Conservation (phyloP, 1,140 invertebrate species). For the Hypothenemus hampei region DNA sequence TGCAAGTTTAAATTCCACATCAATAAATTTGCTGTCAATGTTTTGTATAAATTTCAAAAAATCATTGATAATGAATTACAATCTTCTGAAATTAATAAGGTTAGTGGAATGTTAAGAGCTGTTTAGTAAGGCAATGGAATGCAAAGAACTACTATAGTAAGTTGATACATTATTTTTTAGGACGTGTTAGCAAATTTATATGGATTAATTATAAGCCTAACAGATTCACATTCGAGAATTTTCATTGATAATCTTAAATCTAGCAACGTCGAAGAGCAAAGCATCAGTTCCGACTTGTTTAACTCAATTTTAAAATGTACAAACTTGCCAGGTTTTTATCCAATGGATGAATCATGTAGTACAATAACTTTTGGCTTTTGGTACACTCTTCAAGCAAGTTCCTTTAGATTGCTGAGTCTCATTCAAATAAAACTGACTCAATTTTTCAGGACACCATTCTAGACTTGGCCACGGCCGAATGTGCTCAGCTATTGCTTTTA, state of each 20-base stretch:
- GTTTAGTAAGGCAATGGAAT: too few relatives aligned
- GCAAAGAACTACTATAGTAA: neutral
- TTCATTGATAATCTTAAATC: constrained; percentile 52
- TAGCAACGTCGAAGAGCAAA: constrained; percentile 43
- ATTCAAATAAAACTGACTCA: constrained; percentile 25
- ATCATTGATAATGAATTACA: constrained; percentile 40
- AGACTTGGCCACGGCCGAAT: constrained; percentile 50
- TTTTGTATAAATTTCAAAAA: constrained; percentile 44
- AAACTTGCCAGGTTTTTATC: constrained; percentile 74
- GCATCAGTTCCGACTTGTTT: constrained; percentile 48
- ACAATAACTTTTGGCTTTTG: constrained; percentile 84
- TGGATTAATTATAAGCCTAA: constrained; percentile 58
- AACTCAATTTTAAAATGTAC: constrained; percentile 64
- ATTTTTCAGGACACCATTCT: constrained; percentile 61
- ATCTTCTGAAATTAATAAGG: constrained; percentile 38
- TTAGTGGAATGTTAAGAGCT: too few relatives aligned
- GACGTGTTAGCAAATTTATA: constrained; percentile 56
- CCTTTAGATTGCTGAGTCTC: neutral
- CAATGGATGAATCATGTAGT: constrained; percentile 77
- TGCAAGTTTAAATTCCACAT: constrained; percentile 37
- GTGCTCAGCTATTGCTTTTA: constrained; percentile 47
- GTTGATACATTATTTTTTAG: constrained; percentile 28
- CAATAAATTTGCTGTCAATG: constrained; percentile 36
- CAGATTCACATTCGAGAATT: constrained; percentile 60
- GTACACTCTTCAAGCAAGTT: constrained; percentile 75